Evolutionary conservation across 2,797 vertebrate species (phyloP), one percentile per base, ranked within the genome.

Genomic region (Sitta carolinensis): DNA sequence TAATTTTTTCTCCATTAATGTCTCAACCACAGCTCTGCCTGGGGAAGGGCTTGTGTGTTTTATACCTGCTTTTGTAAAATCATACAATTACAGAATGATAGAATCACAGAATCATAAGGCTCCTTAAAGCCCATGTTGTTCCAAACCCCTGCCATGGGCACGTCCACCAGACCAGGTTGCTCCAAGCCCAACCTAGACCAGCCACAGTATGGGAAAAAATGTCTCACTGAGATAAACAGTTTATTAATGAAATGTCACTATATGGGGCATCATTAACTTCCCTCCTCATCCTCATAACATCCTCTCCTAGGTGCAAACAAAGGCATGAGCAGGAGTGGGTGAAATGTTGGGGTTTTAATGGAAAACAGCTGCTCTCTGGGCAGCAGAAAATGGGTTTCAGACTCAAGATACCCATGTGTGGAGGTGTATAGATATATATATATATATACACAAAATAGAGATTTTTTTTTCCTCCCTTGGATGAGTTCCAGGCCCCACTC

Each of bases 21-120:
- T 50, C 70, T 42, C 7, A 17, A 5, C 9, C 13, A 11, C 32
- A 4, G 51, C 0, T 0, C 29, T 52, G 50, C 30, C 40, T 3
- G 5, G 25, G 42, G 27, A 61, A 9, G 27, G 76, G 8, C 11
- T 14, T 42, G 21, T 29, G 29, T 36, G 29, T 27, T 76, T 76
- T 26, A 48, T 2, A 43, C 20, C 38, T 40, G 51, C 25, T 55
- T 67, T 48, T 58, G 57, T 34, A 15, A 77, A 52, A 40, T 32
- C 15, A 19, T 8, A 32, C 38, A 22, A 11, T 45, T 58, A 5
- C 0, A 16, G 29, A 40, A 9, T 20, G 21, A 34, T 4, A 13
- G 52, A 32, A 34, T 30, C 36, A 57, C 16, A 38, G 42, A 32
- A 42, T 25, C 4, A 1, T 10, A 14, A 45, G 13, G 36, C 21